phyloP scores from a whole-genome alignment of 2,797 vertebrate genomes.

The Cossypha polioptera region DNA sequence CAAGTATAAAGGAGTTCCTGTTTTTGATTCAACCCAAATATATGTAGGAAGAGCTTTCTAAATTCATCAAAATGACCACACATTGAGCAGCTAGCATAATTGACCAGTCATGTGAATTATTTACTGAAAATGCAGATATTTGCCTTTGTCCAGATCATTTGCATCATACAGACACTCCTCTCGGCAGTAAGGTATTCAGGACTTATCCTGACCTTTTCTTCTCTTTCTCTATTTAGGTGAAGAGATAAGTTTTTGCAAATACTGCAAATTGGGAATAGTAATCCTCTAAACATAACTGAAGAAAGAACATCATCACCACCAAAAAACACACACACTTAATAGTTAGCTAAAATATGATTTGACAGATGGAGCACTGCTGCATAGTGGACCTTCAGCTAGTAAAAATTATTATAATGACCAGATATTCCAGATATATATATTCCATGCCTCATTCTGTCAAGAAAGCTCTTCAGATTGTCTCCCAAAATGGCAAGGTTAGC shows the following conservation, averaged over 20 bases:
- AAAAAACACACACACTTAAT: background rate
- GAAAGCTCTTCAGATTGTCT: background rate
- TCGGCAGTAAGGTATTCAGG: background rate
- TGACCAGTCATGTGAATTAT: background rate
- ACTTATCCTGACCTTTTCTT: background rate
- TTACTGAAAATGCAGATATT: background rate
- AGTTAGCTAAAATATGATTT: background rate
- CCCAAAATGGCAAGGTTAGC: background rate
- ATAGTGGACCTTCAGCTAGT: background rate
- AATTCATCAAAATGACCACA: background rate
- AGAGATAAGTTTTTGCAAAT: background rate
- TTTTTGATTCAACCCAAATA: background rate
- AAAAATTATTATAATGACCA: constrained; percentile 12
- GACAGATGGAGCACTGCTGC: background rate
- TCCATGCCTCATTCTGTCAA: background rate
- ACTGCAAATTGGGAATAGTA: background rate
- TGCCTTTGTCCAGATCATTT: background rate
- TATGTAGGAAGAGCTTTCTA: background rate
- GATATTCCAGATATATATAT: no score
- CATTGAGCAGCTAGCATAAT: background rate
- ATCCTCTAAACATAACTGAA: background rate
- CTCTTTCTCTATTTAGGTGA: background rate
- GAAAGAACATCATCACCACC: background rate
- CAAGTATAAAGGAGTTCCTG: background rate
- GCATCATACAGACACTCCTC: background rate